Percentiles rank a stretch among this genome's conserved stretches.
These are phyloP conservation scores for Colistium nudipinnis DNA, from an alignment of 2,113 vertebrate genomes.

Conservation along the genomic window DNA sequence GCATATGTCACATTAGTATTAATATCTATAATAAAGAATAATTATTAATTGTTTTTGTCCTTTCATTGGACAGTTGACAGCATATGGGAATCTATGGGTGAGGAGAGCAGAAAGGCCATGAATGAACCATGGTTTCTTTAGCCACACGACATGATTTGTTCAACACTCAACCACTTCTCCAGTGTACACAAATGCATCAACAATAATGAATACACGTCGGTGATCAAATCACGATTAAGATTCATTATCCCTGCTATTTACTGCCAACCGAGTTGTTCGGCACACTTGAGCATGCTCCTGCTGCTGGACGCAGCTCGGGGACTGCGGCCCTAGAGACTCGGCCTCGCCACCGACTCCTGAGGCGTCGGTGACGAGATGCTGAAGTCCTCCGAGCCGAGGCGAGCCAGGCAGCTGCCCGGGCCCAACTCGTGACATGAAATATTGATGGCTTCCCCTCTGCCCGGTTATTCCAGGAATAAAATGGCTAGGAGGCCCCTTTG, in stretches of 20 bases:
- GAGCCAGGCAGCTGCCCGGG: slow-evolving; percentile 19
- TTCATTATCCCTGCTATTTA: neutral
- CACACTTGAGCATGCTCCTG: neutral
- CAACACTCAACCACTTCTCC: no score
- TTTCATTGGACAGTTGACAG: no score
- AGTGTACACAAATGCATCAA: neutral
- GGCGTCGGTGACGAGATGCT: neutral
- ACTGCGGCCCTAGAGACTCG: slow-evolving; percentile 8
- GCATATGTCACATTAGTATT: no score
- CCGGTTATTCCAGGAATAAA: slow-evolving; percentile 35
- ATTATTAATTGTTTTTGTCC: no score
- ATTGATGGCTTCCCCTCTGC: slow-evolving; percentile 42
- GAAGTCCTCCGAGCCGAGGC: slow-evolving; percentile 12
- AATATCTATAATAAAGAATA: no score
- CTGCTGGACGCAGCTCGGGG: neutral
- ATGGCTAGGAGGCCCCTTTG: neutral
- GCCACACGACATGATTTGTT: no score
- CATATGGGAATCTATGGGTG: no score
- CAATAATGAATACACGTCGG: no score
- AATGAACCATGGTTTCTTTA: no score
- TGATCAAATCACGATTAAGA: neutral
- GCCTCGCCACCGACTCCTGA: neutral
- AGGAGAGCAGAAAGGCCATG: no score
- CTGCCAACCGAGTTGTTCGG: neutral
- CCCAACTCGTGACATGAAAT: slow-evolving; percentile 58